Evolutionary conservation across 2,888 invertebrate species (phyloP).

Genomic region (Dynastes maya): DNA sequence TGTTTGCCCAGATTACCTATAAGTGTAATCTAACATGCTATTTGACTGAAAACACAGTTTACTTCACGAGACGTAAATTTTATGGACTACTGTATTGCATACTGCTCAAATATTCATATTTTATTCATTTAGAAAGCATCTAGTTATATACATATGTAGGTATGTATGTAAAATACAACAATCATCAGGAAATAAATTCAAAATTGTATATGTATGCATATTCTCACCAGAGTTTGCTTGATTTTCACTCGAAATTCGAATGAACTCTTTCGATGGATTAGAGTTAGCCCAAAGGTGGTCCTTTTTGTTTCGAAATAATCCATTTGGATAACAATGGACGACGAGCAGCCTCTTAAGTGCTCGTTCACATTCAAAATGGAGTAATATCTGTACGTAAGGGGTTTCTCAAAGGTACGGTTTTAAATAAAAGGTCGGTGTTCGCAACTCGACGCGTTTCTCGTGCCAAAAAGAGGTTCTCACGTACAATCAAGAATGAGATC

Average conservation of each 20-base stretch:
- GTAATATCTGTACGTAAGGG: slow-evolving; percentile 2
- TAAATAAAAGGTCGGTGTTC: slow-evolving; percentile 10
- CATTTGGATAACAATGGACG: slow-evolving; percentile 9
- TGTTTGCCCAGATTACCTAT: too few relatives aligned
- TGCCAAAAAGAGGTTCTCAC: background rate
- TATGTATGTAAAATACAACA: too few relatives aligned
- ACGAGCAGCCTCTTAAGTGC: slow-evolving; percentile 8
- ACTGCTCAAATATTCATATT: background rate
- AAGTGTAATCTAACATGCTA: too few relatives aligned
- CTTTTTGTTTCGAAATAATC: slow-evolving; percentile 16
- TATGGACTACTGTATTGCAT: background rate
- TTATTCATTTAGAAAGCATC: background rate
- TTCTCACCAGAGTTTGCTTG: background rate
- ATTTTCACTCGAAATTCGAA: background rate
- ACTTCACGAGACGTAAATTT: background rate
- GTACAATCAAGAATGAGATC: background rate
- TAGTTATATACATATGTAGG: background rate
- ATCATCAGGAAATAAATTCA: too few relatives aligned
- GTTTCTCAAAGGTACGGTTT: background rate
- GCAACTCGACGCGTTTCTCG: background rate
- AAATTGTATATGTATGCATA: too few relatives aligned
- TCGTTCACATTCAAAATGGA: background rate
- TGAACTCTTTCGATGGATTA: background rate
- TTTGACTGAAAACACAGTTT: too few relatives aligned
- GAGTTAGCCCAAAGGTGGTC: background rate